These are phyloP conservation scores for Aegithalos caudatus DNA, from an alignment of 2,113 vertebrate genomes.

Conservation along the genomic window DNA sequence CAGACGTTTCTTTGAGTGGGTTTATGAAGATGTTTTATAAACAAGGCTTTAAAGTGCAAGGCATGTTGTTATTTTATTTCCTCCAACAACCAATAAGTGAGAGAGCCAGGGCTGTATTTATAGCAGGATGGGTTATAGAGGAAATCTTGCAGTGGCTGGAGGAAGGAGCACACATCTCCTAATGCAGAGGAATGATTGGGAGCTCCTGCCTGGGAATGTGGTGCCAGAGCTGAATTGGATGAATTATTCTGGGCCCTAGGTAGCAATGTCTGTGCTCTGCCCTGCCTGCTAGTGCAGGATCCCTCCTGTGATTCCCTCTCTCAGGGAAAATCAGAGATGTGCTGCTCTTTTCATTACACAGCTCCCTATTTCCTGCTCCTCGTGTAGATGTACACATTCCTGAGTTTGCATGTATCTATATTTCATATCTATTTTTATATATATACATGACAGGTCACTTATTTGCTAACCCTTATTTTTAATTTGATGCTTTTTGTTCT, in stretches of 20 bases:
- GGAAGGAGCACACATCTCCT: not conserved
- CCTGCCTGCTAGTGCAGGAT: not conserved
- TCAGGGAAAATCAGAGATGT: not conserved
- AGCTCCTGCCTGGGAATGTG: not conserved
- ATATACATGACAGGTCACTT: not conserved
- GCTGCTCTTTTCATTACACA: not conserved
- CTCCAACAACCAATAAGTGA: not conserved
- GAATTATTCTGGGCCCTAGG: not conserved
- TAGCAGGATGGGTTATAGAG: not conserved
- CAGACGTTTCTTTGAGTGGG: not conserved
- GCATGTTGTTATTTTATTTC: not conserved
- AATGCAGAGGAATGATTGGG: not conserved
- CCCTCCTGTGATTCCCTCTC: not conserved
- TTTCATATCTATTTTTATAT: too few relatives aligned
- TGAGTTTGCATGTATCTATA: accelerated
- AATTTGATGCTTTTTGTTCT: not conserved
- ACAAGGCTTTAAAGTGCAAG: not conserved
- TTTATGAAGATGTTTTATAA: constrained; percentile 22
- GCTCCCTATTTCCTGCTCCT: not conserved
- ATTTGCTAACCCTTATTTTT: not conserved
- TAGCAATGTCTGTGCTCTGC: not conserved
- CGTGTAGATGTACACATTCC: accelerated
- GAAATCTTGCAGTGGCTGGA: not conserved
- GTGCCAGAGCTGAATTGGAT: not conserved
- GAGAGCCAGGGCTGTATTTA: not conserved